These are phyloP conservation scores for Cervus canadensis DNA, from an alignment of 2,113 vertebrate genomes.

Conservation along the genomic window DNA sequence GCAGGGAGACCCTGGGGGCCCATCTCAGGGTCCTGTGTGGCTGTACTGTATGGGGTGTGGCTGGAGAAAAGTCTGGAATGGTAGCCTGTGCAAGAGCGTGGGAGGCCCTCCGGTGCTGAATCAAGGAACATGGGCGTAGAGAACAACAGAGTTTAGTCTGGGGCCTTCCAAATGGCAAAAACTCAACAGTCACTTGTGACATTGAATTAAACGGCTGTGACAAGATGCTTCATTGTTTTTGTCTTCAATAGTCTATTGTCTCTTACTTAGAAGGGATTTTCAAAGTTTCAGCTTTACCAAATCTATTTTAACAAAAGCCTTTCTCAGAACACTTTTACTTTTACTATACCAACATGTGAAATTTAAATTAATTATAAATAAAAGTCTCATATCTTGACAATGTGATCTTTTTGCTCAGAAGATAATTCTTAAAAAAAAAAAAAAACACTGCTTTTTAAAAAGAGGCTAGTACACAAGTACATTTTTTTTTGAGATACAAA, in stretches of 20 bases:
- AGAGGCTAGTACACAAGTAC: not conserved
- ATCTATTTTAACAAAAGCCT: not conserved
- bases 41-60: accelerated
- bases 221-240: not conserved
- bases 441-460: not conserved
- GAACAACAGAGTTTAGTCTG: not conserved
- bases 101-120: not conserved
- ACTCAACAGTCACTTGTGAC: not conserved
- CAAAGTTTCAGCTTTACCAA: not conserved
- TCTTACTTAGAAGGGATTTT: not conserved
- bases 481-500: not conserved
- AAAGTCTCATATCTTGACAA: not conserved
- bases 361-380: not conserved
- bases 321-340: not conserved
- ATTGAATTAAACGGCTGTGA: accelerated
- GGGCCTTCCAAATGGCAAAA: not conserved
- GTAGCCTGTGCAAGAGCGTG: accelerated
- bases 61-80: not conserved
- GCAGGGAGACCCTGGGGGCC: not conserved
- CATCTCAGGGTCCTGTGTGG: accelerated
- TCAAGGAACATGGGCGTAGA: accelerated
- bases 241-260: not conserved
- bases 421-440: not conserved
- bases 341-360: not conserved
- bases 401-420: not conserved